Conservation (phyloP, 2,797 vertebrate species). For the Luscinia luscinia region DNA sequence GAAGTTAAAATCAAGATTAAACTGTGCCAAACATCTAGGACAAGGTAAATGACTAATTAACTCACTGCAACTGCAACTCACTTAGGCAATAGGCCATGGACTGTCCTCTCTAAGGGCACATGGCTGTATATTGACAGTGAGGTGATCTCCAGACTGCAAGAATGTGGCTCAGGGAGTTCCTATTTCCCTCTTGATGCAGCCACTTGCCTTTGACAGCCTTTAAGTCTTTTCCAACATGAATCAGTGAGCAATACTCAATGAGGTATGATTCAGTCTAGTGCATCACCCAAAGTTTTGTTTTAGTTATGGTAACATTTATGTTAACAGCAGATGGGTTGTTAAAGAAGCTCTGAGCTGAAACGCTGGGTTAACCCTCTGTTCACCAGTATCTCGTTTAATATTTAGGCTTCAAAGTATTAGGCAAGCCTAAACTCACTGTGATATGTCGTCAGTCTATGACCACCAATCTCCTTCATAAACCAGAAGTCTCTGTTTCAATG, state of each 20-base stretch:
- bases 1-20: conserved; percentile 32
- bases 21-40: conserved; percentile 23
- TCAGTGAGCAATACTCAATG: background rate
- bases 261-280: background rate
- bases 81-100: background rate
- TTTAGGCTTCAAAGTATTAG: background rate
- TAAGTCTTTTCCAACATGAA: background rate
- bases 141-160: background rate
- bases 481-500: background rate
- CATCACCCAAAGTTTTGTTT: background rate
- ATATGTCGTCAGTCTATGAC: background rate
- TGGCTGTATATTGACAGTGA: background rate
- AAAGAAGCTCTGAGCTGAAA: background rate
- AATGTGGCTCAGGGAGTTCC: conserved; percentile 44
- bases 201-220: conserved; percentile 4
- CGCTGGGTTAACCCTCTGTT: background rate
- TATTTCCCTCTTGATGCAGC: background rate
- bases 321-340: background rate
- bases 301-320: background rate
- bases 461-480: background rate
- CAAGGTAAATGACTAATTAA: conserved; percentile 10
- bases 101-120: background rate
- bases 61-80: background rate
- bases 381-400: background rate
- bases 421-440: background rate